These are phyloP conservation scores for Xiphophorus hellerii DNA, from an alignment of 2,113 vertebrate species.

Conservation along the genomic window DNA sequence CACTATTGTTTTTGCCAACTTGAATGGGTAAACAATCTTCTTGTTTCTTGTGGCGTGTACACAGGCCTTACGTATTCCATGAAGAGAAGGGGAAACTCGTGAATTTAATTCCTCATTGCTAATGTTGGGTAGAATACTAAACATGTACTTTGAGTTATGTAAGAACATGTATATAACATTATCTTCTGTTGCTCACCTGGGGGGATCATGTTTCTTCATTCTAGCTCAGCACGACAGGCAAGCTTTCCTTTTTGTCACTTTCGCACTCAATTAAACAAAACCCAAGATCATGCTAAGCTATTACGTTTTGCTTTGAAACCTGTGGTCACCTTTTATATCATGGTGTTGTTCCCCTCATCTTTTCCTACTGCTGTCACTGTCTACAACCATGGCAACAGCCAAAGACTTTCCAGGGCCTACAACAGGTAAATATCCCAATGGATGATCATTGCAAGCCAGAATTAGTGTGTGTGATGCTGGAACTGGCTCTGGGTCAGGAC, in stretches of 20 bases:
- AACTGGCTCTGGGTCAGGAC: conserved; percentile 62
- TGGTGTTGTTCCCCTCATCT: conserved; percentile 77
- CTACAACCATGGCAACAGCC: conserved; percentile 83
- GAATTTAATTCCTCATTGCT: not conserved
- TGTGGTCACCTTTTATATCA: conserved; percentile 72
- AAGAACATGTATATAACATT: not conserved
- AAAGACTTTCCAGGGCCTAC: conserved; percentile 82
- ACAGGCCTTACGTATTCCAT: not conserved
- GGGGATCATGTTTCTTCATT: conserved; percentile 18
- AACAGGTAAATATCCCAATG: conserved; percentile 81
- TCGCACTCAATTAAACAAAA: conserved; percentile 23
- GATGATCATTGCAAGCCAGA: conserved; percentile 69
- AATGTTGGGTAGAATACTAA: not conserved
- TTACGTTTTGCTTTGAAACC: conserved; percentile 59
- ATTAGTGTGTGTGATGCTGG: conserved; percentile 60
- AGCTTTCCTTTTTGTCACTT: conserved; percentile 20
- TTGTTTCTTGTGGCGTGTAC: not conserved
- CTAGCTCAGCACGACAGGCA: conserved; percentile 29
- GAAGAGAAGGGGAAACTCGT: not conserved
- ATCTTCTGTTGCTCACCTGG: conserved; percentile 25
- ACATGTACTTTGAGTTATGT: not conserved
- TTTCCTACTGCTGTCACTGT: conserved; percentile 75
- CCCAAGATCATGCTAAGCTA: conserved; percentile 46
- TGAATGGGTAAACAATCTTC: not conserved
- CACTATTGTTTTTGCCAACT: not conserved